Percentiles rank a stretch among this genome's conserved stretches.
phyloP scores from a whole-genome alignment of 2,888 invertebrate genomes.

The Baccha elongata region DNA sequence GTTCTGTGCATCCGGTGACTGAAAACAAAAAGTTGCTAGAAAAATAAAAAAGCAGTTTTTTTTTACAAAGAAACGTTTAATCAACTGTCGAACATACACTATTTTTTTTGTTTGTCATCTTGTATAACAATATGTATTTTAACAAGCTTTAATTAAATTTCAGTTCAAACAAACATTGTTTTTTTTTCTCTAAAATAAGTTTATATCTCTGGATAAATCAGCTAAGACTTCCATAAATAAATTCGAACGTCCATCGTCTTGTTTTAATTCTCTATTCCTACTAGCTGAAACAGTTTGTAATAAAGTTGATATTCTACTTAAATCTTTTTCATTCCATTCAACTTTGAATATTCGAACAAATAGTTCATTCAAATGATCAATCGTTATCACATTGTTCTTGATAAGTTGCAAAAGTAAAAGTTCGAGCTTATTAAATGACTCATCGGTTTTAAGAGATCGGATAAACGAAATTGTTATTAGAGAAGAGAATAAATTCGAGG shows the following conservation, averaged over 20 bases:
- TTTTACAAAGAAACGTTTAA: slow-evolving; percentile 44
- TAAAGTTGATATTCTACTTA: slow-evolving; percentile 77
- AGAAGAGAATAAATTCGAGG: slow-evolving; percentile 49
- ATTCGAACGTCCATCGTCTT: slow-evolving; percentile 78
- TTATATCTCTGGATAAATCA: slow-evolving; percentile 81
- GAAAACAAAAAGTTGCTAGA: no score
- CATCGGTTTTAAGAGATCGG: slow-evolving; percentile 75
- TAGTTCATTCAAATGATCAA: slow-evolving; percentile 86
- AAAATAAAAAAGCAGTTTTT: no score
- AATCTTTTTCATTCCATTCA: slow-evolving; percentile 85
- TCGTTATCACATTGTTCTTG: slow-evolving; percentile 84
- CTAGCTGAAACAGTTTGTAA: slow-evolving; percentile 76
- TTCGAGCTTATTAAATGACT: slow-evolving; percentile 82
- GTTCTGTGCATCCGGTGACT: no score
- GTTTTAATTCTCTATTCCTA: slow-evolving; percentile 26
- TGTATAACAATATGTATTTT: slow-evolving; percentile 1
- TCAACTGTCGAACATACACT: slow-evolving; percentile 49
- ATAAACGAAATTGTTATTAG: slow-evolving; percentile 77
- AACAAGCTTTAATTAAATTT: slow-evolving; percentile 31
- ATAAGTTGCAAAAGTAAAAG: slow-evolving; percentile 83
- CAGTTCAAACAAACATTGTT: background rate
- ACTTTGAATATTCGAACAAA: slow-evolving; percentile 87
- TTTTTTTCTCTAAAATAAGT: slow-evolving; percentile 77
- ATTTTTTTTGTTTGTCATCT: background rate
- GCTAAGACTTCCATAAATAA: slow-evolving; percentile 81